Evolutionary conservation across 2,888 invertebrate species (phyloP).

Genomic region (Psococerastis gibbosa): DNA sequence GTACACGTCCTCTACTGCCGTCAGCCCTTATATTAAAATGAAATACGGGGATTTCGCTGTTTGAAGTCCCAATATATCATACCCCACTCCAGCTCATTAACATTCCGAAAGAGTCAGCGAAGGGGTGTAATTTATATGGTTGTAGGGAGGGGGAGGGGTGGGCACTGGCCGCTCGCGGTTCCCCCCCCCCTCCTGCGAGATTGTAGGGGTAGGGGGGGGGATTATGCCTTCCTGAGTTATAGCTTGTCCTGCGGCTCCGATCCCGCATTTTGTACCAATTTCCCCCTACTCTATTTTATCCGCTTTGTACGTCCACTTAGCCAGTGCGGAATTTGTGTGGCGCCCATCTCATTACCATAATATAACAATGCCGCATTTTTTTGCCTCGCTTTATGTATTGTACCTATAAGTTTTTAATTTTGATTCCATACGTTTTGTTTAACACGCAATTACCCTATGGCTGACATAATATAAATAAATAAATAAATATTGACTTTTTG

Average conservation of each 20-base stretch:
- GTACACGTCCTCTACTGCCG: neutral
- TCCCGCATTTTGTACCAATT: neutral
- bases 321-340: neutral
- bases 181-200: neutral
- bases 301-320: neutral
- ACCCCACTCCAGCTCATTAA: neutral
- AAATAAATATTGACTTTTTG: no score
- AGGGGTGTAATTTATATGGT: neutral
- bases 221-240: slow-evolving; percentile 9
- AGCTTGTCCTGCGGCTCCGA: slow-evolving; percentile 9
- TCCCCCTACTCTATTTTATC: neutral
- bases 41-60: neutral
- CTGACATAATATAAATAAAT: no score
- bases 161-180: neutral
- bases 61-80: neutral
- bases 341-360: neutral
- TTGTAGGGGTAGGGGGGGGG: neutral
- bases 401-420: no score
- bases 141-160: neutral
- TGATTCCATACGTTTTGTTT: no score
- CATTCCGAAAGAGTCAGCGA: neutral
- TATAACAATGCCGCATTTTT: no score
- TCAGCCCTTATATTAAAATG: neutral
- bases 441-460: no score
- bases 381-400: no score